Base-by-base conservation (phyloP, 1,140 invertebrate genomes). In the Meteorus sp. region DNA sequence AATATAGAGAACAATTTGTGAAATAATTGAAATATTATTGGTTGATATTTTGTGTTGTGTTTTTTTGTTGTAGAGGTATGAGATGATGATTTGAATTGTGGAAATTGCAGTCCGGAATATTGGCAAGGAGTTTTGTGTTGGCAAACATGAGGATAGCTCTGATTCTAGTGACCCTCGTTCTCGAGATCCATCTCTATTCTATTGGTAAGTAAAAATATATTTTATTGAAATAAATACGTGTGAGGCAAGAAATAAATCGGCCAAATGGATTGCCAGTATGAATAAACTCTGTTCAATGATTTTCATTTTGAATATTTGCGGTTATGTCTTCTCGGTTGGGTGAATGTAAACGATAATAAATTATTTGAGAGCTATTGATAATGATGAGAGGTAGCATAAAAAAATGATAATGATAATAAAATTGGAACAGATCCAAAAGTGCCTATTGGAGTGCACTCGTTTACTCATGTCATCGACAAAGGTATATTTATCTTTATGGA, bases 131-230 rank as follows among this genome's bases (percentile, higher is more conserved):
- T 50, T 35, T 7, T 43, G 37, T 55, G 54, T 68, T n/a, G n/a
- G n/a, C n/a, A n/a, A 74, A 44, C 58, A 76, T 76, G 74, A 68
- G 59, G 56, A 53, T 66, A 50, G 44, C 67, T 5, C 57, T 73
- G 22, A 66, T 75, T 19, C 47, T 71, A 17, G 61, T 63, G 44
- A 64, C 58, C 60, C 60, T 75, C 20, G 52, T 68, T 47, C 51
- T 75, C 23, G 66, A 72, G 51, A 61, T 70, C 58, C 66, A 76
- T 19, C 62, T 74, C 33, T 65, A 70, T 31, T 65, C 74, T 23
- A 67, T 51, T 48, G 72, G 74, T 75, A 52, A 66, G 62, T 54
- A 55, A 39, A 2, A 41, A 35, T 13, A 43, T 56, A 45, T 53
- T n/a, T 54, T n/a, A 17, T 25, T 7, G 4, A 27, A 31, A 31